These are phyloP conservation scores for Limanda limanda DNA, from an alignment of 2,113 vertebrate species.

Conservation along the genomic window DNA sequence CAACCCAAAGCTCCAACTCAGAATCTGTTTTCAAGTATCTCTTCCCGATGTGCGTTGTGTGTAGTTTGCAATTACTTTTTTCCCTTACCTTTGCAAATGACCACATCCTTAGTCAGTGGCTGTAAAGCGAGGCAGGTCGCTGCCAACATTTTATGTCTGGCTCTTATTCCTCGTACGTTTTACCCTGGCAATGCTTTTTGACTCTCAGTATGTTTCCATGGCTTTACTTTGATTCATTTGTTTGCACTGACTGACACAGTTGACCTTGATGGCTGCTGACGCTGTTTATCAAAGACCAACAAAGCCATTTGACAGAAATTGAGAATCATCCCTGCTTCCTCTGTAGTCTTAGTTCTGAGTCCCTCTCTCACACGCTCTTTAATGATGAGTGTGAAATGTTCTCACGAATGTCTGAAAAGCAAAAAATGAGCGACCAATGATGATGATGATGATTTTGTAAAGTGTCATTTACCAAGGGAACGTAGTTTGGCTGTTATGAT, in stretches of 20 bases:
- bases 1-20: slow-evolving; percentile 9
- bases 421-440: slow-evolving; percentile 32
- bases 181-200: not conserved
- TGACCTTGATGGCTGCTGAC: slow-evolving; percentile 40
- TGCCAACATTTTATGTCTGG: slow-evolving; percentile 1
- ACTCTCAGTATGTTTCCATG: not conserved
- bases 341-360: slow-evolving; percentile 23
- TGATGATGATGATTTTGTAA: slow-evolving; percentile 26
- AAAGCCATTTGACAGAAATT: slow-evolving; percentile 11
- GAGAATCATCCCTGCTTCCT: slow-evolving; percentile 29
- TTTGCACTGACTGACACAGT: slow-evolving; percentile 58
- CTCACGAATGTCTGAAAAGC: slow-evolving; percentile 61
- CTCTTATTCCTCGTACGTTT: slow-evolving; percentile 4
- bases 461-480: slow-evolving; percentile 49
- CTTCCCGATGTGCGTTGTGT: slow-evolving; percentile 23
- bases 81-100: slow-evolving; percentile 20
- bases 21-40: slow-evolving; percentile 8
- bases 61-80: slow-evolving; percentile 29
- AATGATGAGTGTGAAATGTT: slow-evolving; percentile 71
- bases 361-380: slow-evolving; percentile 45
- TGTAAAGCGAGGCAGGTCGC: slow-evolving; percentile 1
- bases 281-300: slow-evolving; percentile 5
- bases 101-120: slow-evolving; percentile 6
- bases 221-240: not conserved
- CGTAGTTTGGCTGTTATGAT: slow-evolving; percentile 68